A percentile compares a stretch with the other conserved stretches of the same genome.
Conservation (phyloP, 2,797 vertebrate genomes). For the Malurus splendens region DNA sequence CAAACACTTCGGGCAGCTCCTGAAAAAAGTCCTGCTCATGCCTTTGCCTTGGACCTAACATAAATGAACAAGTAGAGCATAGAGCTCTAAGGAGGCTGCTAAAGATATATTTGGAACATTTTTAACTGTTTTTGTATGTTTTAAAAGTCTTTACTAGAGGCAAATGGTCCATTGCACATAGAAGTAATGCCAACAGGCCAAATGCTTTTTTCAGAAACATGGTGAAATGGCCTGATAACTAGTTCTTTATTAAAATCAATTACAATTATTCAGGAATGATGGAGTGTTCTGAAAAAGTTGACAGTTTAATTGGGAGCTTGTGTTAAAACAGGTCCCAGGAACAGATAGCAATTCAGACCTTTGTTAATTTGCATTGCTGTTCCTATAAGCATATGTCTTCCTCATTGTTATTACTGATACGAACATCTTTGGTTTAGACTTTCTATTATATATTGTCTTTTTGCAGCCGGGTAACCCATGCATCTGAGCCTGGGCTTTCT, state of each 20-base stretch:
- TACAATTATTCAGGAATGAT: not conserved
- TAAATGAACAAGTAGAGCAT: not conserved
- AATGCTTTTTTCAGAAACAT: not conserved
- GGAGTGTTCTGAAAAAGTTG: not conserved
- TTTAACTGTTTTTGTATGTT: not conserved
- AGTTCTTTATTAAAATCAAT: not conserved
- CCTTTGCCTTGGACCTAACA: not conserved
- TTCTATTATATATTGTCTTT: constrained; percentile 80
- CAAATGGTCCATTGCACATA: not conserved
- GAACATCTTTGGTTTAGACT: constrained; percentile 67
- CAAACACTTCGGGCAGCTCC: not conserved
- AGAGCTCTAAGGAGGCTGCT: not conserved
- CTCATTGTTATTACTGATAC: constrained; percentile 65
- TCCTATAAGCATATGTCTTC: constrained; percentile 65
- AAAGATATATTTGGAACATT: not conserved
- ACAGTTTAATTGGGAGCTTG: not conserved
- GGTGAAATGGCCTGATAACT: not conserved
- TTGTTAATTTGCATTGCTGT: constrained; percentile 56
- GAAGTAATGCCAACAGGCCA: not conserved
- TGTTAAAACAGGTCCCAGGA: constrained; percentile 40
- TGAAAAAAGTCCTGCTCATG: not conserved
- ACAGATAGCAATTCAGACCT: constrained; percentile 10
- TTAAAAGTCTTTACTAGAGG: not conserved
- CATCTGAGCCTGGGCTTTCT: constrained; percentile 79
- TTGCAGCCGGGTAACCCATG: constrained; percentile 78